Evolutionary conservation across 2,113 vertebrate species (phyloP).

Genomic region (Chrysemys picta): DNA sequence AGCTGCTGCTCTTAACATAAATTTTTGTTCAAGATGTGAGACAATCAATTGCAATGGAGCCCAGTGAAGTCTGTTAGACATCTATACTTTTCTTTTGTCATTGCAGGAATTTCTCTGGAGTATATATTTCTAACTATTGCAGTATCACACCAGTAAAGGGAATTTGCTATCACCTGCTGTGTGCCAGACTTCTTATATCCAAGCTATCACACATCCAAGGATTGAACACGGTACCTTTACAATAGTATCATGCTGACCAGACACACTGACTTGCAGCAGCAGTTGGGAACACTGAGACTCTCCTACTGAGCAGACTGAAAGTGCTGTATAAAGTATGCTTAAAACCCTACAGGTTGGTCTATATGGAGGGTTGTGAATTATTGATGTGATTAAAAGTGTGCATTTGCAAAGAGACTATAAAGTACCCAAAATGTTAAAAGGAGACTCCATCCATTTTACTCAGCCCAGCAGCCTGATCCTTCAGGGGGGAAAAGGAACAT

Average conservation of each 20-base stretch:
- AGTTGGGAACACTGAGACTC: neutral
- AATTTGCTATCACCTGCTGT: conserved; percentile 27
- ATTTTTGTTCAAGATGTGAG: neutral
- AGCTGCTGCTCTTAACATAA: neutral
- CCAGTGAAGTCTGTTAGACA: neutral
- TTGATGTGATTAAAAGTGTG: conserved; percentile 13
- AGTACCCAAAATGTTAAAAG: neutral
- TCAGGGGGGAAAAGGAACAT: neutral
- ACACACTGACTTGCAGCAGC: neutral
- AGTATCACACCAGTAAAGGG: neutral
- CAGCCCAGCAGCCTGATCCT: neutral
- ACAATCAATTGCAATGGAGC: neutral
- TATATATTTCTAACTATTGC: neutral
- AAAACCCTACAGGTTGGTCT: neutral
- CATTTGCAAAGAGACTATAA: neutral
- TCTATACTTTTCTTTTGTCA: conserved; percentile 11
- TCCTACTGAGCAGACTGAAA: neutral
- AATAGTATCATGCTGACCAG: conserved; percentile 19
- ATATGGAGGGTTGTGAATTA: neutral
- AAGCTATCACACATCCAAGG: neutral
- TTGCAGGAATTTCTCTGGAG: neutral
- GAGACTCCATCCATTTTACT: conserved; percentile 5
- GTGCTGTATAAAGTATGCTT: neutral
- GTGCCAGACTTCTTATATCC: conserved; percentile 10
- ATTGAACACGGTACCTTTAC: conserved; percentile 14